Conservation (phyloP, 2,113 vertebrate genomes). For the Archocentrus centrarchus region DNA sequence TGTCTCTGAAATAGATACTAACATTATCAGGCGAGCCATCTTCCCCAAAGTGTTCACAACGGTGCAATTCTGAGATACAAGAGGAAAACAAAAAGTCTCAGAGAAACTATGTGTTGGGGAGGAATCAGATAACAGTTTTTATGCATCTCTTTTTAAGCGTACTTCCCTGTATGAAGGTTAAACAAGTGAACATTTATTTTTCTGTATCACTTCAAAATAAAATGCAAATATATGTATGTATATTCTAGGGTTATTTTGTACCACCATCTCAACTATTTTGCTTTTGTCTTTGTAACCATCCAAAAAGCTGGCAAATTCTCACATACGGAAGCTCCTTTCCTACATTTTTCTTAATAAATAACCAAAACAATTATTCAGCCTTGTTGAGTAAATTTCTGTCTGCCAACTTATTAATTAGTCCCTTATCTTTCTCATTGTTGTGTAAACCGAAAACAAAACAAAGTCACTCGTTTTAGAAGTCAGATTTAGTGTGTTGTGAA, state of each 20-base stretch:
- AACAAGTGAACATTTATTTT: conserved; percentile 53
- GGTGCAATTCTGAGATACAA: conserved; percentile 49
- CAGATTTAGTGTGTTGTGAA: background rate
- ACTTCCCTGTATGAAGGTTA: conserved; percentile 53
- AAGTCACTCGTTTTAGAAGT: background rate
- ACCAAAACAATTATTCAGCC: background rate
- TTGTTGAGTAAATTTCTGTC: background rate
- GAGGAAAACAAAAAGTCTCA: conserved; percentile 61
- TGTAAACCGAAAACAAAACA: background rate
- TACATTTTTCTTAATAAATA: background rate
- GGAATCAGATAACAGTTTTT: conserved; percentile 58
- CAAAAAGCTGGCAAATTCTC: background rate
- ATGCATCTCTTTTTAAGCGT: conserved; percentile 33
- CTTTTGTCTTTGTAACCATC: background rate
- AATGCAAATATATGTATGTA: background rate
- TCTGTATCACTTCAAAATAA: background rate
- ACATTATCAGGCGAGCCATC: conserved; percentile 62
- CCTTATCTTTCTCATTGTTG: background rate
- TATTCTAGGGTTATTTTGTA: background rate
- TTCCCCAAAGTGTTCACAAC: conserved; percentile 60
- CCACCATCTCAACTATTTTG: background rate
- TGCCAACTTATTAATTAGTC: background rate
- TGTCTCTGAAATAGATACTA: conserved; percentile 66
- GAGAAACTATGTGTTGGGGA: conserved; percentile 28
- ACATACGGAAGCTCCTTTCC: background rate